Percentiles rank a stretch among this genome's conserved stretches.
Evolutionary conservation across 2,888 invertebrate species (phyloP).

Genomic region (Andrena haemorrhoa): DNA sequence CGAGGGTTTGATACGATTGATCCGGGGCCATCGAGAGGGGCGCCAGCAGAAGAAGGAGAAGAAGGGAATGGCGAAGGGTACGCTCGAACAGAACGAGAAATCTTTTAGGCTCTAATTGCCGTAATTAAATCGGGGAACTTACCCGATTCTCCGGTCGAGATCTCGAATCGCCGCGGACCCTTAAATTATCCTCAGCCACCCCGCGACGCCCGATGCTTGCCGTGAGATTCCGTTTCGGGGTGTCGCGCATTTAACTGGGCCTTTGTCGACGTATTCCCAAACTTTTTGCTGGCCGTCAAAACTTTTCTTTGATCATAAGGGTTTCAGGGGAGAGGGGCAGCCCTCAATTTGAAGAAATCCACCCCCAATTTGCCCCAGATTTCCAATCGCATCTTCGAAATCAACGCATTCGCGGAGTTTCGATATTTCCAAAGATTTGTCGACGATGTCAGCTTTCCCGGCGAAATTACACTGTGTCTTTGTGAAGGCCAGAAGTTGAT

Average conservation of each 20-base stretch:
- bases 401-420: too few relatives aligned
- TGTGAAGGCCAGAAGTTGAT: neutral
- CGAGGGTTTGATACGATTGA: conserved; percentile 78
- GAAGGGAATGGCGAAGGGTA: conserved; percentile 14
- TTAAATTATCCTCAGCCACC: conserved; percentile 65
- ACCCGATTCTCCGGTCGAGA: conserved; percentile 74
- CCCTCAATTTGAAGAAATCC: neutral
- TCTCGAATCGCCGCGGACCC: conserved; percentile 62
- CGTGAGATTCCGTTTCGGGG: conserved; percentile 45
- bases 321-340: neutral
- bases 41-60: conserved; percentile 19
- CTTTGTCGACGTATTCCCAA: conserved; percentile 14
- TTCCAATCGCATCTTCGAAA: too few relatives aligned
- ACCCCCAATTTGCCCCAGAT: too few relatives aligned
- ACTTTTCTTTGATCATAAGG: neutral
- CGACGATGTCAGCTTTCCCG: neutral
- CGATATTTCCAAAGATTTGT: neutral
- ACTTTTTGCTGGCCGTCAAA: neutral
- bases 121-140: conserved; percentile 82
- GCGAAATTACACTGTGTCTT: neutral
- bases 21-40: conserved; percentile 65
- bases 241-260: conserved; percentile 55
- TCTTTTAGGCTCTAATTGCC: conserved; percentile 80
- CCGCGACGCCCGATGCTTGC: conserved; percentile 28
- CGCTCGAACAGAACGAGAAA: conserved; percentile 63